Evolutionary conservation across 2,113 vertebrate species (phyloP).

Genomic region (Entelurus aequoreus): DNA sequence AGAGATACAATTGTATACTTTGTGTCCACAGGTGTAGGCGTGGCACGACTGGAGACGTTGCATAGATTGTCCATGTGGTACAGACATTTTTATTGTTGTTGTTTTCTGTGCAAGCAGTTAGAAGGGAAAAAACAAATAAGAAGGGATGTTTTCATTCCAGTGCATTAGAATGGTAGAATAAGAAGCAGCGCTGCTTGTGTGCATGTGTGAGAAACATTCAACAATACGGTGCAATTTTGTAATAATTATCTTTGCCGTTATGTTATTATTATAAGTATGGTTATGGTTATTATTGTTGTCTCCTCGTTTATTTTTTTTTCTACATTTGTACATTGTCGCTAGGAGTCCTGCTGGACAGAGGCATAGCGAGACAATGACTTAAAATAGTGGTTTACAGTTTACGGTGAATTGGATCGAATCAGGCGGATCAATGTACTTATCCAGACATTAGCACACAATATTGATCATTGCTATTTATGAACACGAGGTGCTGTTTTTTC

Average conservation of each 20-base stretch:
- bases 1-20: too few relatives aligned
- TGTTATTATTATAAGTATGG: conserved; percentile 63
- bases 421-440: conserved; percentile 16
- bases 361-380: conserved; percentile 64
- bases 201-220: conserved; percentile 39
- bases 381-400: conserved; percentile 53
- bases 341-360: conserved; percentile 79
- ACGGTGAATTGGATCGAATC: conserved; percentile 45
- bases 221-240: conserved; percentile 62
- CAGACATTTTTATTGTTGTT: conserved; percentile 1
- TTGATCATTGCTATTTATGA: conserved; percentile 61
- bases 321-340: conserved; percentile 63
- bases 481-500: conserved; percentile 59
- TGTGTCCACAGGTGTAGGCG: background rate
- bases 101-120: conserved; percentile 51
- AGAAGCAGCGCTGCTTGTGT: conserved; percentile 39
- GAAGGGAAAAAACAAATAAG: conserved; percentile 18
- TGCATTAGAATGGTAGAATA: conserved; percentile 9
- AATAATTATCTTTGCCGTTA: conserved; percentile 43
- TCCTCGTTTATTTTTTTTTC: conserved; percentile 40
- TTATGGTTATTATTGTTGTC: conserved; percentile 75
- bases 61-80: conserved; percentile 1
- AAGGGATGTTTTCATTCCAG: conserved; percentile 29
- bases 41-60: background rate
- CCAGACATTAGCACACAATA: conserved; percentile 38